Base-by-base conservation (phyloP, 2,113 vertebrate genomes). In the Euleptes europaea region DNA sequence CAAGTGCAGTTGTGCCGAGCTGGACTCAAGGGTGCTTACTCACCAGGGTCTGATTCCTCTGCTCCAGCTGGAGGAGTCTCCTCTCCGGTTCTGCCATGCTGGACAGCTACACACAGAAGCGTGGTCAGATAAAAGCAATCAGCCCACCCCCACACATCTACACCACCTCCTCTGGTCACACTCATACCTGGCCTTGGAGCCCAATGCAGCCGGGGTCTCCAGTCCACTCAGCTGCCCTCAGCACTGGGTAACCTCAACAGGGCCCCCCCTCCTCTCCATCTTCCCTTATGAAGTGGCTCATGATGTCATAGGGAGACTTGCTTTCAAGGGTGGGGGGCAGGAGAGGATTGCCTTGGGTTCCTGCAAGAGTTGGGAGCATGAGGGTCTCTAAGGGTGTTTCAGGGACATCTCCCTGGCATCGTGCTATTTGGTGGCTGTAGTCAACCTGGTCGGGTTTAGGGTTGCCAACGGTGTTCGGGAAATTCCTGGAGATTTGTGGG, bases 31-130 rank as follows among this genome's bases (percentile, higher is more conserved):
- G 33, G n/a, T 38, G 6, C n/a, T n/a, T n/a, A n/a, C 82, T 75
- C 42, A 83, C 82, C 82, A 83, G 71, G 38, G 31, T 75, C 35
- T 83, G 82, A 47, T 83, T 83, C 31, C 71, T 40, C 8, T 75
- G 82, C 28, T 83, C 71, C 42, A 83, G 71, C 15, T 21, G 35
- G 1, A 35, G 54, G 28, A 57, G 54, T 26, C 82, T 65, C 31
- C 7, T 63, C 5, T 44, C 19, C n/a, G 13, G 40, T 13, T 75
- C 82, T 28, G 54, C 71, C 82, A 83, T 83, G n/a, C 40, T 65
- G 71, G 57, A 40, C 54, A 66, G 40, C 82, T 83, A 28, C 31
- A 35, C 12, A 54, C n/a, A 69, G 21, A 54, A 40, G 67, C 3
- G 23, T 31, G 8, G 31, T 47, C 17, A 83, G 54, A 31, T 5